A percentile compares a stretch with the other conserved stretches of the same genome.
phyloP scores from a whole-genome alignment of 2,797 vertebrate genomes.

The Coranthus polyacanthus region DNA sequence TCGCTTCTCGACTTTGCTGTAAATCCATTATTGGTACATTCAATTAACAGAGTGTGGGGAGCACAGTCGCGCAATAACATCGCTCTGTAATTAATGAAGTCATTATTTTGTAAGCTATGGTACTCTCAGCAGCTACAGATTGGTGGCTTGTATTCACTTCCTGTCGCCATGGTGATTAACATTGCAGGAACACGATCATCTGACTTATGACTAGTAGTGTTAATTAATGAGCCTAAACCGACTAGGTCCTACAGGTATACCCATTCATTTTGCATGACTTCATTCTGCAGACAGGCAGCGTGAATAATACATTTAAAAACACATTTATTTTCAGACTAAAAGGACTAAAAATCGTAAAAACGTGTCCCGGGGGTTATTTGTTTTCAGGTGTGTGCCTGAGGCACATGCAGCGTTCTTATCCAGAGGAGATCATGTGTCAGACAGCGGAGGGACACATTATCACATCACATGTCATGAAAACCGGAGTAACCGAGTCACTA shows the following conservation, averaged over 20 bases:
- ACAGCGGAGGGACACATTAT: slow-evolving; percentile 31
- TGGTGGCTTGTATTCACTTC: slow-evolving; percentile 41
- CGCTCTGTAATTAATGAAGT: slow-evolving; percentile 64
- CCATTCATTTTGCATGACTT: slow-evolving; percentile 45
- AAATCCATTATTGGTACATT: slow-evolving; percentile 63
- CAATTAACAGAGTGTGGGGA: slow-evolving; percentile 44
- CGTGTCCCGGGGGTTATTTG: slow-evolving; percentile 40
- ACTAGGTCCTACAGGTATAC: slow-evolving; percentile 46
- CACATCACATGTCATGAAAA: slow-evolving; percentile 50
- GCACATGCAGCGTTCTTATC: slow-evolving; percentile 2
- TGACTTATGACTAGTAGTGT: slow-evolving; percentile 44
- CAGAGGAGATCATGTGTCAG: slow-evolving; percentile 14
- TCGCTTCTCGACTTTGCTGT: slow-evolving; percentile 17
- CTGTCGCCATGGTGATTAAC: slow-evolving; percentile 62
- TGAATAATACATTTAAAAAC: slow-evolving; percentile 47
- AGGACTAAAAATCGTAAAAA: slow-evolving; percentile 10
- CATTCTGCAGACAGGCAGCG: slow-evolving; percentile 17
- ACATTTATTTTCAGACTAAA: slow-evolving; percentile 25
- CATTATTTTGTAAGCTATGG: slow-evolving; percentile 62
- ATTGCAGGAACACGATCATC: slow-evolving; percentile 47
- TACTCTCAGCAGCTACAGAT: slow-evolving; percentile 44
- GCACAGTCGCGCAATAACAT: slow-evolving; percentile 3
- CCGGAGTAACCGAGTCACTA: slow-evolving; percentile 45
- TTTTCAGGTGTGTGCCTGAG: slow-evolving; percentile 18
- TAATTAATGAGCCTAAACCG: slow-evolving; percentile 68